phyloP scores from a whole-genome alignment of 2,888 invertebrate species.

The Nomada fucata region DNA sequence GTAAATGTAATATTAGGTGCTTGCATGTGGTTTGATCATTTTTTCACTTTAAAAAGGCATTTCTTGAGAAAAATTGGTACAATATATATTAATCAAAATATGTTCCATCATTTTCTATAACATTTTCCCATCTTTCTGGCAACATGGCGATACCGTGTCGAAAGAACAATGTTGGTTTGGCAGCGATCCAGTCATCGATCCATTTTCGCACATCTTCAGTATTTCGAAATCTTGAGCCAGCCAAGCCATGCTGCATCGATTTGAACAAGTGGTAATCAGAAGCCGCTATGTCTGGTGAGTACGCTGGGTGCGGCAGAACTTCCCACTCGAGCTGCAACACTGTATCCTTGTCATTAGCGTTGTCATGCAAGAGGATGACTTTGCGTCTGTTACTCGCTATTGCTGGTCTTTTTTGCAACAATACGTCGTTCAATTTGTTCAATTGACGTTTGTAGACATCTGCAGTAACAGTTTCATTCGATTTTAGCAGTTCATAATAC shows the following conservation, averaged over 20 bases:
- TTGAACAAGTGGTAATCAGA: constrained; percentile 12
- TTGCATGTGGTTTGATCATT: neutral
- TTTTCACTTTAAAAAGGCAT: constrained; percentile 12
- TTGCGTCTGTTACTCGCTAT: neutral
- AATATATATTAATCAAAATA: constrained; percentile 6
- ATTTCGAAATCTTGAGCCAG: constrained; percentile 8
- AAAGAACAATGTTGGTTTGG: constrained; percentile 6
- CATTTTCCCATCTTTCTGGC: constrained; percentile 20
- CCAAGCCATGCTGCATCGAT: constrained; percentile 18
- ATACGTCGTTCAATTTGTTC: too few relatives aligned
- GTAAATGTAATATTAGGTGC: too few relatives aligned
- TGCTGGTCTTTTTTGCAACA: too few relatives aligned
- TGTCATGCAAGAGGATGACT: constrained; percentile 18
- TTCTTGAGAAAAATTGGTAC: constrained; percentile 21
- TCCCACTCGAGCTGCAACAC: neutral
- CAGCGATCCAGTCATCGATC: constrained; percentile 21
- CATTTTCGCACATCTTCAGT: constrained; percentile 28
- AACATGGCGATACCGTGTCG: constrained; percentile 18
- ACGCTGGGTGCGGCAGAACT: constrained; percentile 3
- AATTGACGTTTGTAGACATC: too few relatives aligned
- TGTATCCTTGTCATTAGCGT: constrained; percentile 5
- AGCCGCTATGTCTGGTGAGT: constrained; percentile 6
- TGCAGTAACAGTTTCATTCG: too few relatives aligned
- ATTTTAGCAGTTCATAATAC: too few relatives aligned
- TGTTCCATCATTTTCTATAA: constrained; percentile 1